Evolutionary conservation across 2,113 vertebrate species (phyloP).

Genomic region (Nycticebus coucang): DNA sequence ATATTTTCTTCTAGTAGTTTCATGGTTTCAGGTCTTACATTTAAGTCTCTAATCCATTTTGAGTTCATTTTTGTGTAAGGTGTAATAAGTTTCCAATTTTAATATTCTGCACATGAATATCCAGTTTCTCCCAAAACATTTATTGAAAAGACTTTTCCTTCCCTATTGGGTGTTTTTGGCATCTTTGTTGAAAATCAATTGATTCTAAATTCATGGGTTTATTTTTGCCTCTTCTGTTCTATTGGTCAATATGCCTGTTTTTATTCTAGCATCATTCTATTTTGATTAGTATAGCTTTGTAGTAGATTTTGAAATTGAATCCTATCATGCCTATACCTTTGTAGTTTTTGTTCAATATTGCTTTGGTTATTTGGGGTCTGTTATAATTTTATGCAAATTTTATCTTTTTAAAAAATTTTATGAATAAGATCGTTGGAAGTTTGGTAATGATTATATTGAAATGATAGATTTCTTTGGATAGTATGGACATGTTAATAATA

Average conservation of each 20-base stretch:
- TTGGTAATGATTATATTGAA: not conserved
- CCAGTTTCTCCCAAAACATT: not conserved
- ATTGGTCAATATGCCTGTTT: not conserved
- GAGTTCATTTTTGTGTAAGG: not conserved
- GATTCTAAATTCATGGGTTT: not conserved
- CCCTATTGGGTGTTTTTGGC: not conserved
- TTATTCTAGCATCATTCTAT: not conserved
- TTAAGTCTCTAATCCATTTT: not conserved
- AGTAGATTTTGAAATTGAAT: not conserved
- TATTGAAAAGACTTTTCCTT: not conserved
- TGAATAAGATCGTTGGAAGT: not conserved
- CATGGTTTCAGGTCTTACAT: not conserved
- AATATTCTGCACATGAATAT: not conserved
- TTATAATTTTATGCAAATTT: not conserved
- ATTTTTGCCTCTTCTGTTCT: not conserved
- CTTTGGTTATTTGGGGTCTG: not conserved
- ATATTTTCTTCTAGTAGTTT: not conserved
- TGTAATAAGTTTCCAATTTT: not conserved
- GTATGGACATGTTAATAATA: not conserved
- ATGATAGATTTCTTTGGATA: not conserved
- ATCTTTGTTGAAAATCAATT: not conserved
- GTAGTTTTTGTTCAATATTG: not conserved
- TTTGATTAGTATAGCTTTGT: not conserved
- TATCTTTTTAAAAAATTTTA: not conserved
- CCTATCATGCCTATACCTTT: not conserved